A percentile compares a stretch with the other conserved stretches of the same genome.
These are phyloP conservation scores for Synanthedon vespiformis DNA, from an alignment of 2,888 invertebrate species.

Conservation along the genomic window DNA sequence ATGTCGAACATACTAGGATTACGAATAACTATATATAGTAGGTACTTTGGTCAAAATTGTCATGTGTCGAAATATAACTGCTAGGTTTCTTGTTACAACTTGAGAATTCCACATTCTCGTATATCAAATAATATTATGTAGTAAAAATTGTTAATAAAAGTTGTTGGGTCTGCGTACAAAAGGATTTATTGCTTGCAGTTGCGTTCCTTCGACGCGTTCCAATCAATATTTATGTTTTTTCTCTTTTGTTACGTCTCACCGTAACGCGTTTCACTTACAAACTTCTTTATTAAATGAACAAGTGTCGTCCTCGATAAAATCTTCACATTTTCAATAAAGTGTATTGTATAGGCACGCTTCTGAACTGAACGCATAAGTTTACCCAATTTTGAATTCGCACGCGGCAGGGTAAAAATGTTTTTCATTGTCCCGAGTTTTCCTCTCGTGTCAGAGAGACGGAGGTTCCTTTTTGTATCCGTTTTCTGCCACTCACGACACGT, in stretches of 20 bases:
- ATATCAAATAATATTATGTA: too few species aligned
- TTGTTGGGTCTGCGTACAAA: neutral
- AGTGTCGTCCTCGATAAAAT: conserved; percentile 28
- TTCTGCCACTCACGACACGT: conserved; percentile 18
- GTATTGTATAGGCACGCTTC: conserved; percentile 4
- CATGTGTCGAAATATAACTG: too few species aligned
- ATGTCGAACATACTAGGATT: too few species aligned
- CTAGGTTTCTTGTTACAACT: too few species aligned
- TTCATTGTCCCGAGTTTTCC: conserved; percentile 47
- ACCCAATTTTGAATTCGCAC: conserved; percentile 52
- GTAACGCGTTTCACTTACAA: conserved; percentile 8
- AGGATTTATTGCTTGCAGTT: neutral
- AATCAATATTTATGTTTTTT: conserved; percentile 5
- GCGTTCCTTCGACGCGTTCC: neutral
- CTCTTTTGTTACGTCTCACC: neutral
- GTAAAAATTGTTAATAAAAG: neutral
- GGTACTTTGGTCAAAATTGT: too few species aligned
- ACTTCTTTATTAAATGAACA: conserved; percentile 36
- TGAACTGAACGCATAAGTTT: conserved; percentile 15
- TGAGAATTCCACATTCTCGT: too few species aligned
- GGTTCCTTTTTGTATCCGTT: conserved; percentile 35
- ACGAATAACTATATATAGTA: too few species aligned
- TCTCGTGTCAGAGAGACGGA: conserved; percentile 35
- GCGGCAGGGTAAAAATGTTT: conserved; percentile 49
- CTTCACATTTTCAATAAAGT: conserved; percentile 26